These are phyloP conservation scores for human (Homo sapiens) DNA, from an alignment of 2,113 vertebrate species.

Conservation along the genomic window DNA sequence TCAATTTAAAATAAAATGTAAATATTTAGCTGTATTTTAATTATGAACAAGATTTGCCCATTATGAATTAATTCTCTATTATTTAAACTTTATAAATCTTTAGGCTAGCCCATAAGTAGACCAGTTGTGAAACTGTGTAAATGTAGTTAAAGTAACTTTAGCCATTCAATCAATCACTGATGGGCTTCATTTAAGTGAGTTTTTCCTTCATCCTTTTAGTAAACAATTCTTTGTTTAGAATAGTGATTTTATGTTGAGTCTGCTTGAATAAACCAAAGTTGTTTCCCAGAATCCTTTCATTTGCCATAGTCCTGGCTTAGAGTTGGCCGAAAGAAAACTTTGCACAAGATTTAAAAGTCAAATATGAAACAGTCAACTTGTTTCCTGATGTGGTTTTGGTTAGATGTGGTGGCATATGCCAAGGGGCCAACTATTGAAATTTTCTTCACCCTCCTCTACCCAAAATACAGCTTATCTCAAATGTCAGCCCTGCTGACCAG, in stretches of 20 bases:
- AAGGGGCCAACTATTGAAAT: background rate
- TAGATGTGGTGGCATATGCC: background rate
- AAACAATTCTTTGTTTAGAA: background rate
- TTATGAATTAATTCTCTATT: conserved; percentile 15
- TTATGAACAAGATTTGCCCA: background rate
- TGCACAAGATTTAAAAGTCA: background rate
- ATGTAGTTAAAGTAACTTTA: background rate
- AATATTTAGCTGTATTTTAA: conserved; percentile 25
- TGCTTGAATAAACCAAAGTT: background rate
- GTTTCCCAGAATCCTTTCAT: background rate
- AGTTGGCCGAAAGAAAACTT: background rate
- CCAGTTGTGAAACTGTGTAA: background rate
- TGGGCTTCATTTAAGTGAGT: background rate
- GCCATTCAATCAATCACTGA: background rate
- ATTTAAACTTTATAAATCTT: conserved; percentile 31
- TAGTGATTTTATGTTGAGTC: background rate
- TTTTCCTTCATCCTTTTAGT: background rate
- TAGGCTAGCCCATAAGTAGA: background rate
- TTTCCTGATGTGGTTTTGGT: background rate
- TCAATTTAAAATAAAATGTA: background rate
- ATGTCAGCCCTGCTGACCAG: background rate
- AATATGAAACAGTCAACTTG: background rate
- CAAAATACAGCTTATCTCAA: no score
- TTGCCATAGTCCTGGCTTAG: background rate
- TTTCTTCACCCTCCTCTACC: background rate